A percentile compares a stretch with the other conserved stretches of the same genome.
Conservation (phyloP, 2,797 vertebrate species). For the Acridotheres tristis region DNA sequence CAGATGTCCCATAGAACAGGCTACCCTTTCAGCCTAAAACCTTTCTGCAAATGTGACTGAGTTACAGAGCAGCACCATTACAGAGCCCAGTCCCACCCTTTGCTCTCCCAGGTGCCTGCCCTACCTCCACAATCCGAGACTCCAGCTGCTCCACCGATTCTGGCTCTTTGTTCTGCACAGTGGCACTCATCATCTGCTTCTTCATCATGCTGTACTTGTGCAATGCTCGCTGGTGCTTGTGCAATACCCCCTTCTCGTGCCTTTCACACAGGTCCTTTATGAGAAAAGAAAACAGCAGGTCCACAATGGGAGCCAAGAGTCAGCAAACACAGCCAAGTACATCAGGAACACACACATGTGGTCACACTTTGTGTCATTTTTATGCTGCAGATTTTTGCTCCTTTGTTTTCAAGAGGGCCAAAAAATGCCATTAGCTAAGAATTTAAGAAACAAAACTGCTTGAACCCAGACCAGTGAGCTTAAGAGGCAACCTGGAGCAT, state of each 20-base stretch:
- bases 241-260: slow-evolving; percentile 94
- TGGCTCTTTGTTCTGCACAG: slow-evolving; percentile 88
- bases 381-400: neutral
- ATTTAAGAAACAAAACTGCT: neutral
- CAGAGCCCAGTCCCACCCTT: neutral
- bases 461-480: neutral
- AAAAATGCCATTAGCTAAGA: neutral
- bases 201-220: slow-evolving; percentile 96
- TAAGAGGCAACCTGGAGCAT: neutral
- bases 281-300: neutral
- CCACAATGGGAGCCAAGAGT: slow-evolving; percentile 35
- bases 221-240: slow-evolving; percentile 93
- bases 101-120: neutral
- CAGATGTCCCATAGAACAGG: neutral
- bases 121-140: slow-evolving; percentile 93
- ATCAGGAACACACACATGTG: neutral
- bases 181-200: slow-evolving; percentile 92
- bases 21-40: neutral
- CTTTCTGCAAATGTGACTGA: neutral
- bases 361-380: neutral
- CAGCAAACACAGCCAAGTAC: neutral
- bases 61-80: neutral
- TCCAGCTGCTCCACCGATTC: slow-evolving; percentile 92
- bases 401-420: neutral
- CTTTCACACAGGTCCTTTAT: slow-evolving; percentile 92